These are phyloP conservation scores for Tiaroga cobitis DNA, from an alignment of 2,797 vertebrate species.

Conservation along the genomic window DNA sequence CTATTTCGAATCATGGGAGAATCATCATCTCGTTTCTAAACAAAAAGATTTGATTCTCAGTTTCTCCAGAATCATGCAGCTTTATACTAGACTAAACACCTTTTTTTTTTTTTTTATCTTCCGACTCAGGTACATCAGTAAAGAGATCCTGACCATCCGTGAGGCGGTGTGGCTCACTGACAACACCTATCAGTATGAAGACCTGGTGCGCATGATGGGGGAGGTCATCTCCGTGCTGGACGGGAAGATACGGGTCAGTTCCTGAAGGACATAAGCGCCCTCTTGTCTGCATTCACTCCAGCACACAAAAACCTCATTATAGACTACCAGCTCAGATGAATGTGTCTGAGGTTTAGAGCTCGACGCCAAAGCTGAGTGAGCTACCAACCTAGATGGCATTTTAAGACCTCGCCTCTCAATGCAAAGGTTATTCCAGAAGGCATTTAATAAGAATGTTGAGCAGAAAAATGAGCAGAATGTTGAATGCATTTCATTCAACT, in stretches of 20 bases:
- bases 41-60: background rate
- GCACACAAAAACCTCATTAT: constrained; percentile 7
- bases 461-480: background rate
- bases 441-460: background rate
- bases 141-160: constrained; percentile 95
- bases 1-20: background rate
- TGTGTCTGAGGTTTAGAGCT: background rate
- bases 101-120: no score
- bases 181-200: constrained; percentile 98
- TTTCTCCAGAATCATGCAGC: background rate
- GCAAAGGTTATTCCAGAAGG: background rate
- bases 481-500: background rate
- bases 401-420: background rate
- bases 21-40: background rate
- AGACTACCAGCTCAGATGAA: background rate
- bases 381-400: background rate
- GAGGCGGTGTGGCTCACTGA: constrained; percentile 99
- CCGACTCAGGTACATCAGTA: constrained; percentile 86
- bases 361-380: background rate
- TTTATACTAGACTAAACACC: background rate
- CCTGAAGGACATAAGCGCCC: background rate
- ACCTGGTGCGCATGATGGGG: constrained; percentile 98
- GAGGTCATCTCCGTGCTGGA: constrained; percentile 92
- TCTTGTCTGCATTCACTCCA: background rate
- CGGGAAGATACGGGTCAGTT: constrained; percentile 90